Evolutionary conservation across 2,113 vertebrate genomes (phyloP).

Genomic region (Echinops telfairi): DNA sequence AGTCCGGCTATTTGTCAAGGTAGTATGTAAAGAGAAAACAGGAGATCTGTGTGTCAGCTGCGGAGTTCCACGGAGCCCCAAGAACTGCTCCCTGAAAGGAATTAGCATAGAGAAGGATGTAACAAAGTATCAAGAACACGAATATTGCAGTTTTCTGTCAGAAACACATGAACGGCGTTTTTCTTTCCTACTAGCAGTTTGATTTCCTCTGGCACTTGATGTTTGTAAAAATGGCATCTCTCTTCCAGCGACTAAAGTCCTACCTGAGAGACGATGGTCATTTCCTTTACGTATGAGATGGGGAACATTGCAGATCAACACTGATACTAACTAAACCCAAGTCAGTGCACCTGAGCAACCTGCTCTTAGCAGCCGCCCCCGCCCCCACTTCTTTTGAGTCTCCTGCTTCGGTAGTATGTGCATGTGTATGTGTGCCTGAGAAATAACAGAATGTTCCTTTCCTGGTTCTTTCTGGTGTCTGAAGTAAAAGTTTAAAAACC

Average conservation of each 20-base stretch:
- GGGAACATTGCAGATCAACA: not conserved
- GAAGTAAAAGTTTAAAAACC: conserved; percentile 71
- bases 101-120: not conserved
- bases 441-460: not conserved
- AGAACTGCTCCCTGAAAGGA: not conserved
- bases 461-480: not conserved
- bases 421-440: not conserved
- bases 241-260: not conserved
- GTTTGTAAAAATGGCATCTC: conserved; percentile 2
- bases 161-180: not conserved
- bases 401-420: not conserved
- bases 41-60: not conserved
- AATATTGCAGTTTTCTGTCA: not conserved
- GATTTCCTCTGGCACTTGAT: not conserved
- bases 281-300: not conserved
- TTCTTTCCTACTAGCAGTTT: not conserved
- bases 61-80: not conserved
- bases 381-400: not conserved
- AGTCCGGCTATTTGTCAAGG: not conserved
- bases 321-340: not conserved
- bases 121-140: not conserved
- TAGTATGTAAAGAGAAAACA: not conserved
- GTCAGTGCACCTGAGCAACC: not conserved
- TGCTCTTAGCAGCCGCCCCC: too few relatives aligned
- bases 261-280: not conserved